A percentile compares a stretch with the other conserved stretches of the same genome.
These are phyloP conservation scores for Pheosia tremula DNA, from an alignment of 2,888 invertebrate species.

Conservation along the genomic window DNA sequence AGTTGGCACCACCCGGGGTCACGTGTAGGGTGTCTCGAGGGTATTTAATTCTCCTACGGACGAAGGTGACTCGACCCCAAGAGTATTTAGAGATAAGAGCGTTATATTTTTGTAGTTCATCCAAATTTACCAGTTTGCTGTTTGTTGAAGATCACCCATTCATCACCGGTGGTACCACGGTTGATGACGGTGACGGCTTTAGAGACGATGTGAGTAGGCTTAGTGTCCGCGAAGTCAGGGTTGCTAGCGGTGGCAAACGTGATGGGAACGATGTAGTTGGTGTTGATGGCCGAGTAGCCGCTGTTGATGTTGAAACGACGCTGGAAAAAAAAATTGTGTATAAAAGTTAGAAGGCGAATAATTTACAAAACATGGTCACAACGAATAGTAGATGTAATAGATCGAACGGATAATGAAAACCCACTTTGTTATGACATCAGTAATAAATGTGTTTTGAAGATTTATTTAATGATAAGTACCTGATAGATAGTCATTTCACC, in stretches of 20 bases:
- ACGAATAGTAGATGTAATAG: too few relatives aligned
- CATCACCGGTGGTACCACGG: constrained; percentile 58
- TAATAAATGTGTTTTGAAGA: too few relatives aligned
- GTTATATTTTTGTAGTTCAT: not conserved
- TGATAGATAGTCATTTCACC: constrained; percentile 72
- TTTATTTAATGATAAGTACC: constrained; percentile 42
- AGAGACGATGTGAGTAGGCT: constrained; percentile 68
- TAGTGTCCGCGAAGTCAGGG: constrained; percentile 67
- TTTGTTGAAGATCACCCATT: constrained; percentile 86
- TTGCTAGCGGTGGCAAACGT: constrained; percentile 71
- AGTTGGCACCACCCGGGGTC: too few relatives aligned
- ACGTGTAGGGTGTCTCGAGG: too few relatives aligned
- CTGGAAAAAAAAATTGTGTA: constrained; percentile 42
- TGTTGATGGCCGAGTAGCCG: constrained; percentile 53
- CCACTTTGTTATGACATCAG: too few relatives aligned
- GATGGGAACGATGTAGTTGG: constrained; percentile 73
- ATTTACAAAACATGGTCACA: too few relatives aligned
- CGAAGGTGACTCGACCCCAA: too few relatives aligned
- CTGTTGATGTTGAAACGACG: constrained; percentile 80
- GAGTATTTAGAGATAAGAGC: too few relatives aligned
- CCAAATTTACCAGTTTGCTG: constrained; percentile 81
- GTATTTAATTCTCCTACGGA: too few relatives aligned
- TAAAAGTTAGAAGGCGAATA: too few relatives aligned
- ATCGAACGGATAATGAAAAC: too few relatives aligned
- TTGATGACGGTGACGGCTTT: constrained; percentile 56